Base-by-base conservation (phyloP, 1,140 invertebrate genomes). In the Meloidogyne exigua region DNA sequence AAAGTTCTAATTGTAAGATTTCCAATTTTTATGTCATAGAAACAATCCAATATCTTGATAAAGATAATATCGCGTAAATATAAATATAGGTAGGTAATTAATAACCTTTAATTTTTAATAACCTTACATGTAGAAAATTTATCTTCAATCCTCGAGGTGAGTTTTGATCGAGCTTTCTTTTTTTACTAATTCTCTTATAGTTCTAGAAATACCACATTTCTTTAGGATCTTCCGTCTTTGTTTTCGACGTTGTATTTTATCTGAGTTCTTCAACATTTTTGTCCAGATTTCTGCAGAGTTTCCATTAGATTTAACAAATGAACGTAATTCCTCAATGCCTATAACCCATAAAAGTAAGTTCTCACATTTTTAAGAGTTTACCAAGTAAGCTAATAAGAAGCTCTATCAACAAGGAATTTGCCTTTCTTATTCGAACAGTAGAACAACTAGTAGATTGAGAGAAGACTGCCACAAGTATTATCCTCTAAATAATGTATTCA, bases 261-360 rank as follows among this genome's bases (percentile, higher is more conserved):
- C 80, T 26, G 76, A 49, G n/a, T 82, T 80, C 77, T 81, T 80
- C 36, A 80, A 42, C 15, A 67, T 42, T 64, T 75, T 76, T 75
- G 32, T 63, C 74, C 74, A 68, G 26, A 75, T 66, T 63, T 5
- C 26, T 44, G 7, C 15, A 28, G 25, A 12, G 13, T 73, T 65
- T 42, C 57, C 44, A 42, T 76, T 36, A 25, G n/a, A 70, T 49
- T 78, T 75, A 49, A 39, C 57, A 23, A 79, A 21, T 13, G 62
- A 32, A 18, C 79, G 76, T 4, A 68, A n/a, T 9, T 57, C 49
- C 18, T 57, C 49, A n/a, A 57, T 7, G 7, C 49, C 49, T 57
- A 7, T 21, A 39, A 39, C 10, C 10, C n/a, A 9, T 39, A 39
- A 10, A 9, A 39, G 4, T 39, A 4, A 39, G 9, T 32, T 32